Conservation (phyloP, 2,888 invertebrate species). For the Pachycephus smyrnensis region DNA sequence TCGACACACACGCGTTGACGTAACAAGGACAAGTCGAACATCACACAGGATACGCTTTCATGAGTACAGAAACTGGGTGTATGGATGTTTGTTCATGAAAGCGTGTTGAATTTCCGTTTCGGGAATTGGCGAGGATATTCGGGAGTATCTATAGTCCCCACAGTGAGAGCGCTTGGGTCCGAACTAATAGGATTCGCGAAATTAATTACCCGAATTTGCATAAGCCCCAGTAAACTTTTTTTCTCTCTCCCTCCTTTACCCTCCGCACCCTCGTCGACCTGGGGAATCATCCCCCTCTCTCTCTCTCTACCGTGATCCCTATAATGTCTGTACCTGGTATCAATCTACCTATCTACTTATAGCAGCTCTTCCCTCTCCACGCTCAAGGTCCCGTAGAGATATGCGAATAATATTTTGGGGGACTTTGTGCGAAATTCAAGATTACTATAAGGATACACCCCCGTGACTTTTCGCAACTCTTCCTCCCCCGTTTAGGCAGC, state of each 20-base stretch:
- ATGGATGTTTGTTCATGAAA: no score
- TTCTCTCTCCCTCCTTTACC: conserved; percentile 29
- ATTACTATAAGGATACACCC: conserved; percentile 46
- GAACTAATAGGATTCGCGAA: conserved; percentile 57
- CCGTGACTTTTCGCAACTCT: conserved; percentile 12
- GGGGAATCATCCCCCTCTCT: background rate
- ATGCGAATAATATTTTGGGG: conserved; percentile 19
- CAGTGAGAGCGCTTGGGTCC: conserved; percentile 9
- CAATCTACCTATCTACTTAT: no score
- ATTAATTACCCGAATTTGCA: conserved; percentile 62
- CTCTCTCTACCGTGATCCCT: no score
- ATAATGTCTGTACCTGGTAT: no score
- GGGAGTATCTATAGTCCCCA: background rate
- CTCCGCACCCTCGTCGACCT: conserved; percentile 11
- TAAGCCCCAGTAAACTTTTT: conserved; percentile 55
- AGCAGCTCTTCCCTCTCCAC: no score
- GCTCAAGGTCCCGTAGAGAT: no score
- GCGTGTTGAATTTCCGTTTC: no score
- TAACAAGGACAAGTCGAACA: no score
- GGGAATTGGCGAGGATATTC: no score
- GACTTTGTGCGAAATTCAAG: conserved; percentile 41
- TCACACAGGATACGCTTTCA: no score
- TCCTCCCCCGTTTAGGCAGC: conserved; percentile 8
- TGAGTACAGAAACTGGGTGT: no score
- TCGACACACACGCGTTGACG: no score